phyloP scores from a whole-genome alignment of 1,140 invertebrate species.

The Eulimnadia texana region DNA sequence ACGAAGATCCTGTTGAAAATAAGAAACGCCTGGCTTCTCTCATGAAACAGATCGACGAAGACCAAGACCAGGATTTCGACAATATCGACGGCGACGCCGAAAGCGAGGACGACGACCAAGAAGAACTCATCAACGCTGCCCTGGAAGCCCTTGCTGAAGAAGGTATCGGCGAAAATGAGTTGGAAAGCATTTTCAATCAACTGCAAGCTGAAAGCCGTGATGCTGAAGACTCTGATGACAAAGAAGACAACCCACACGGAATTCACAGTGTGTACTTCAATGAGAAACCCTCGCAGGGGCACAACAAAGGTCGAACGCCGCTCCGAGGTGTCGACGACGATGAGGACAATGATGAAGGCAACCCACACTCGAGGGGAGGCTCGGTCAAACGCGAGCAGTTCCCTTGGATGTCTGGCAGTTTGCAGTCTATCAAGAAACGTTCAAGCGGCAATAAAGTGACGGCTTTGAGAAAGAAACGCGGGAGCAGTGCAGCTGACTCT shows the following conservation, averaged over 20 bases:
- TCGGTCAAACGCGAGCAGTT: not conserved
- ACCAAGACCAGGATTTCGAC: not conserved
- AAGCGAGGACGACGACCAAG: constrained; percentile 4
- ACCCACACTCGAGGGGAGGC: not conserved
- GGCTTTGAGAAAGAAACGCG: too few species aligned
- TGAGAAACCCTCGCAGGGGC: not conserved
- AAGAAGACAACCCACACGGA: not conserved
- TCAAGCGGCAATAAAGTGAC: too few species aligned
- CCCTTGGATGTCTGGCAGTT: not conserved
- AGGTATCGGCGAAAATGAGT: not conserved
- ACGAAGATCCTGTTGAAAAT: not conserved
- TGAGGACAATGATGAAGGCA: not conserved
- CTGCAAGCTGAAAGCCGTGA: not conserved
- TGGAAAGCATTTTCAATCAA: not conserved
- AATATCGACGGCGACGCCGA: not conserved
- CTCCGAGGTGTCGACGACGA: too few species aligned
- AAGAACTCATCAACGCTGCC: not conserved
- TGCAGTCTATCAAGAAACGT: not conserved
- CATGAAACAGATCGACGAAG: not conserved
- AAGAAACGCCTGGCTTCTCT: not conserved
- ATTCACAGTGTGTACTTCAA: not conserved
- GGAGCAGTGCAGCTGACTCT: too few species aligned
- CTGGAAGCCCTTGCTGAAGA: not conserved
- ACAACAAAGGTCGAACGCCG: not conserved
- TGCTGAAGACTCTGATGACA: not conserved